Evolutionary conservation across 2,888 invertebrate species (phyloP).

Genomic region (Automeris io): DNA sequence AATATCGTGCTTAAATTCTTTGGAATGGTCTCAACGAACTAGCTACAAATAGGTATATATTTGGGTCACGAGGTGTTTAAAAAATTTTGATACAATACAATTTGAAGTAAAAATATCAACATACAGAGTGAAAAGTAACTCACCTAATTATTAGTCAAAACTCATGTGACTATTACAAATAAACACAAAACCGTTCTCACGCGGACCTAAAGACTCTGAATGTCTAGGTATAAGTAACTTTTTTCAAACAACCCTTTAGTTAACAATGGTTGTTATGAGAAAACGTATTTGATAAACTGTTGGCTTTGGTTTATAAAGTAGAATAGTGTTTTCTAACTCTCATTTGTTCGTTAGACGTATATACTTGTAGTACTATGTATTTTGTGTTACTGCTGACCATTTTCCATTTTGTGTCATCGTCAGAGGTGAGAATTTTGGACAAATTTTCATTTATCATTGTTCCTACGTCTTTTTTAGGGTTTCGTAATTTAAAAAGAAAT

Average conservation of each 20-base stretch:
- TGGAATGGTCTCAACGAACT: too few species aligned
- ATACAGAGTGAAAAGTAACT: too few species aligned
- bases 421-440: neutral
- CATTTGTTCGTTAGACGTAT: neutral
- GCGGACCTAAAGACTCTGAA: neutral
- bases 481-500: too few species aligned
- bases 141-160: too few species aligned
- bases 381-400: neutral
- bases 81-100: too few species aligned
- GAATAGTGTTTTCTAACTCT: neutral
- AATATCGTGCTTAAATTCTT: too few species aligned
- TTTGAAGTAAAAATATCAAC: too few species aligned
- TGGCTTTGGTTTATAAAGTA: neutral
- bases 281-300: neutral
- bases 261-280: conserved; percentile 4
- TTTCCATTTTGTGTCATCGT: neutral
- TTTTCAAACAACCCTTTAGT: neutral
- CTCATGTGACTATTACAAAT: too few species aligned
- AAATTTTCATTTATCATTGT: too few species aligned
- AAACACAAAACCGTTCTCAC: neutral
- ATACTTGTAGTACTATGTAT: neutral
- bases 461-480: too few species aligned
- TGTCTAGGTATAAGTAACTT: neutral
- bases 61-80: too few species aligned
- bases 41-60: too few species aligned